Evolutionary conservation across 2,888 invertebrate species (phyloP).

Genomic region (Cremastinae sp.): DNA sequence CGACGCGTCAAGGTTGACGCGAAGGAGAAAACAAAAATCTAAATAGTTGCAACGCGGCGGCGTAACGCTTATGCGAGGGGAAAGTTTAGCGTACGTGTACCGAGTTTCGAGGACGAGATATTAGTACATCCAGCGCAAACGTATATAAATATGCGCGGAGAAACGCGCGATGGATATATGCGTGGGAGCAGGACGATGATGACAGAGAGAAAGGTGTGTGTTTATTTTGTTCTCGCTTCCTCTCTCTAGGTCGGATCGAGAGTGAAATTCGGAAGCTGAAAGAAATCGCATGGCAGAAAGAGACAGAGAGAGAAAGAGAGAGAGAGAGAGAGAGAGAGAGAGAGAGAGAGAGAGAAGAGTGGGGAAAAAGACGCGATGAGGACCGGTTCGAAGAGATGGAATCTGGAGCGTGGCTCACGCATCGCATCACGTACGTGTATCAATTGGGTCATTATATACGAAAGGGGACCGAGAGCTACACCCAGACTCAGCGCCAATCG

Average conservation of each 20-base stretch:
- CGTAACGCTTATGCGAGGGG: conserved; percentile 19
- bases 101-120: conserved; percentile 24
- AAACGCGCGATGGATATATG: background rate
- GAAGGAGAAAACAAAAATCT: conserved; percentile 1
- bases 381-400: conserved; percentile 62
- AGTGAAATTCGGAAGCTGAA: conserved; percentile 61
- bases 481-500: background rate
- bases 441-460: conserved; percentile 73
- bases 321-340: conserved; percentile 39
- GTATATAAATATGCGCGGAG: background rate
- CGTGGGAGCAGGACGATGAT: conserved; percentile 23
- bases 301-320: background rate
- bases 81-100: conserved; percentile 37
- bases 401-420: conserved; percentile 75
- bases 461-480: background rate
- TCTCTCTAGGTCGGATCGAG: conserved; percentile 42
- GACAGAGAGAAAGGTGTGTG: conserved; percentile 49
- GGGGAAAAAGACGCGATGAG: conserved; percentile 44
- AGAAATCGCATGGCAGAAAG: conserved; percentile 23
- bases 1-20: background rate
- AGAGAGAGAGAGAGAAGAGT: conserved; percentile 8
- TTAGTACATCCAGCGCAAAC: conserved; percentile 6
- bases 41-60: conserved; percentile 15
- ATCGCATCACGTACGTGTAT: conserved; percentile 68
- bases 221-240: background rate